Evolutionary conservation across 2,888 invertebrate species (phyloP), one percentile per base, ranked within the genome.

Genomic region (Pheosia gnoma): DNA sequence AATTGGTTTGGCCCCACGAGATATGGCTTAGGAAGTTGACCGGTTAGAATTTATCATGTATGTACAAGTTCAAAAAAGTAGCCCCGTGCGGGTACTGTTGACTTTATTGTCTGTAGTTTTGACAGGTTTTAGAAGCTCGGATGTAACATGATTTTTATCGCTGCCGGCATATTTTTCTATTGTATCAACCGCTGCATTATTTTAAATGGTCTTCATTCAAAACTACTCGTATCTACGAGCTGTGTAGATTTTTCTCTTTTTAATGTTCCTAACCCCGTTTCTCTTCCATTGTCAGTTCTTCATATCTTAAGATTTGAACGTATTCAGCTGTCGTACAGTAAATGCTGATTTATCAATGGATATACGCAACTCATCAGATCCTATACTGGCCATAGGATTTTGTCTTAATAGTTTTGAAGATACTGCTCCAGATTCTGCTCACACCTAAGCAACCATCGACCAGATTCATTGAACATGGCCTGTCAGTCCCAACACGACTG

Each of bases 1-100:
- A 65, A 72, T 73, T 66, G 75, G 82, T 61, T 64, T 56, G 45
- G 13, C 41, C 51, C 58, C 43, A 65, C 67, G 10, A 63, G 65
- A 39, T 63, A 63, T 64, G 53, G 9, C 65, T 5, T 70, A 60
- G 68, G 66, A 65, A 65, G 67, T 36, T 62, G 38, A 65, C 63
- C 39, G 41, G 53, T 59, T 52, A 56, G 56, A 59, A 59, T 63
- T 45, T 65, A 55, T 59, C 11, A 59, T 58, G 65, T 62, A 61
- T 65, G 65, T 63, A 64, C 61, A 65, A 58, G 54, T 51, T 53
- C 37, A 51, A 59, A 68, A 66, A 65, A 8, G 4, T 61, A 25
- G 59, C 65, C 60, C 63, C 66, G 49, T 58, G 59, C 66, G 49
- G 57, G 59, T 63, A 65, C 61, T 57, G 65, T 67, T 64, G 61